Conservation (phyloP, 1,140 invertebrate species). For the Cephus cinctus region DNA sequence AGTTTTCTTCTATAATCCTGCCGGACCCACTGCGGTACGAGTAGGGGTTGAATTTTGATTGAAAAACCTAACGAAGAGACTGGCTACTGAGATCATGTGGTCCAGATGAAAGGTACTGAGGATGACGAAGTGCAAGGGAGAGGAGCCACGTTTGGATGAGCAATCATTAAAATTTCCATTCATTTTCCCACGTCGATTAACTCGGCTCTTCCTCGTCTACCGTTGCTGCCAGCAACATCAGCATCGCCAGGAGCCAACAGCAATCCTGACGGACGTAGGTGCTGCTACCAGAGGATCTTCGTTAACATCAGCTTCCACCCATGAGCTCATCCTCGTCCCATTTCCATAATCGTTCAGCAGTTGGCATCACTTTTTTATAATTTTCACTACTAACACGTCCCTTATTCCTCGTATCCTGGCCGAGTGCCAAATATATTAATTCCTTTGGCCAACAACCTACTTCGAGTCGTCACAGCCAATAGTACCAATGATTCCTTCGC, state of each 20-base stretch:
- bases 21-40: not conserved
- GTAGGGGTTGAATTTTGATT: not conserved
- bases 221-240: too few species aligned
- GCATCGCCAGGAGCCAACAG: too few species aligned
- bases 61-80: not conserved
- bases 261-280: too few species aligned
- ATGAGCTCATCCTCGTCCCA: too few species aligned
- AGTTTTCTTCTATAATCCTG: not conserved
- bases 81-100: constrained; percentile 14
- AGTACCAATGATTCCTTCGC: not conserved
- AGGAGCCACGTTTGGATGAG: constrained; percentile 22
- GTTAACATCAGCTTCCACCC: too few species aligned
- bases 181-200: constrained; percentile 40
- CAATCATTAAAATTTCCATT: constrained; percentile 45
- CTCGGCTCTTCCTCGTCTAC: constrained; percentile 24
- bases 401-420: constrained; percentile 5
- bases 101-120: constrained; percentile 1
- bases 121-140: constrained; percentile 14
- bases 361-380: constrained; percentile 44
- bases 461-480: not conserved
- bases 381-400: constrained; percentile 37
- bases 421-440: not conserved
- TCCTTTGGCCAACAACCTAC: not conserved
- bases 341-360: too few species aligned
- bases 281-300: too few species aligned